These are phyloP conservation scores for Aselliscus stoliczkanus DNA, from an alignment of 2,797 vertebrate genomes.

Conservation along the genomic window DNA sequence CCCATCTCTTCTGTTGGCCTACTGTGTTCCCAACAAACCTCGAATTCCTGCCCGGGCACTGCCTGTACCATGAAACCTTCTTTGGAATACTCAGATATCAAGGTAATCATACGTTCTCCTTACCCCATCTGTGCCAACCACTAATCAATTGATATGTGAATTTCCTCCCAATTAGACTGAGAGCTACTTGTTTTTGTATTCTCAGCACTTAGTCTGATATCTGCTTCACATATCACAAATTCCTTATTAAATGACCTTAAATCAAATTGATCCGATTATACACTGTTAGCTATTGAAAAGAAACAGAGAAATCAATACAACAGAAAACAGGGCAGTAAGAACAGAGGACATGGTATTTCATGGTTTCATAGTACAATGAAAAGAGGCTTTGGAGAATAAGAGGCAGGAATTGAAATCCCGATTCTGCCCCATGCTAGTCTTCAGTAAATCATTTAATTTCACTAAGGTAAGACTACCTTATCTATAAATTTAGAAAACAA, in stretches of 20 bases:
- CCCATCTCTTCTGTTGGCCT: background rate
- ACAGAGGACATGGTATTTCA: background rate
- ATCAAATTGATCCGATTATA: background rate
- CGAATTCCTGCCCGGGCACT: background rate
- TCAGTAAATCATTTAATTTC: background rate
- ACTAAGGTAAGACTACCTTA: rapidly evolving
- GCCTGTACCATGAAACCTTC: background rate
- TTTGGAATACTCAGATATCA: background rate
- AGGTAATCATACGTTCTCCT: background rate
- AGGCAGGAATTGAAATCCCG: background rate
- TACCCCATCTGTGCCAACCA: background rate
- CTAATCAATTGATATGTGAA: background rate
- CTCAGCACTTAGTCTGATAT: background rate
- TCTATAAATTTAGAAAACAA: background rate
- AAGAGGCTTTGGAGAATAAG: background rate
- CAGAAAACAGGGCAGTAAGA: background rate
- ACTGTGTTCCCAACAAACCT: background rate
- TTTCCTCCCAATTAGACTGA: background rate
- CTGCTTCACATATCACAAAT: background rate
- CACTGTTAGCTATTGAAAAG: background rate
- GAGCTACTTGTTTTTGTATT: background rate
- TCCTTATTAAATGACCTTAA: background rate
- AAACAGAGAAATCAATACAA: background rate
- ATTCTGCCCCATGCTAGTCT: background rate
- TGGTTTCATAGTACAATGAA: background rate